Evolutionary conservation across 2,797 vertebrate species (phyloP).

Genomic region (Pteropus rufus): DNA sequence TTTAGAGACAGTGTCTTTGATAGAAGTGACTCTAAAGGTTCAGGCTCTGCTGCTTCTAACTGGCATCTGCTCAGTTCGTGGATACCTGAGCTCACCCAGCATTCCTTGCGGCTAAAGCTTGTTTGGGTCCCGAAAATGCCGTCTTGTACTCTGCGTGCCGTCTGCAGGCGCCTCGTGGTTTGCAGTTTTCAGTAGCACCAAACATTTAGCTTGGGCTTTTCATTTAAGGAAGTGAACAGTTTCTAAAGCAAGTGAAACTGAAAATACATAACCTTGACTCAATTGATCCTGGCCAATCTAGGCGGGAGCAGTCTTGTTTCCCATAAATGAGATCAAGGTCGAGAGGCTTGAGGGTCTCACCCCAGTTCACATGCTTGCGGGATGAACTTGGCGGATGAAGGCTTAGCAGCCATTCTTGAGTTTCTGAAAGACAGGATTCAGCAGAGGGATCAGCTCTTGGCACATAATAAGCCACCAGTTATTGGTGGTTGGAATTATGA

Average conservation of each 20-base stretch:
- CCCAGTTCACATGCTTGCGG: not conserved
- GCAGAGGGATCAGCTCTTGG: not conserved
- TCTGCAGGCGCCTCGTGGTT: not conserved
- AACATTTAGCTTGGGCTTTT: not conserved
- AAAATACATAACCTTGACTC: not conserved
- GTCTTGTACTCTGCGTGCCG: not conserved
- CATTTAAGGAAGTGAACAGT: not conserved
- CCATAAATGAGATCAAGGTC: not conserved
- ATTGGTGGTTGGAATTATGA: not conserved
- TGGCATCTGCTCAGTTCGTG: not conserved
- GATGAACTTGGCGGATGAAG: not conserved
- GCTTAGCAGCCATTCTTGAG: not conserved
- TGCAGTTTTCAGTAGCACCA: not conserved
- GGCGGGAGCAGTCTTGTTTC: not conserved
- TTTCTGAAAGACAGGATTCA: no score
- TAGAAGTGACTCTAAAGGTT: not conserved
- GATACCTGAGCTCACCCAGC: not conserved
- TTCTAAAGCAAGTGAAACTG: not conserved
- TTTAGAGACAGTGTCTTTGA: not conserved
- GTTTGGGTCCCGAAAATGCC: not conserved
- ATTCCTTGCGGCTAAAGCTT: not conserved
- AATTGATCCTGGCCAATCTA: not conserved
- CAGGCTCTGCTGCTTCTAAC: not conserved
- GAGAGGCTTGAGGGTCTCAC: not conserved
- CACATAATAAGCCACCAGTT: not conserved